Base-by-base conservation (phyloP, 2,113 vertebrate species). In the Cathartes aura region DNA sequence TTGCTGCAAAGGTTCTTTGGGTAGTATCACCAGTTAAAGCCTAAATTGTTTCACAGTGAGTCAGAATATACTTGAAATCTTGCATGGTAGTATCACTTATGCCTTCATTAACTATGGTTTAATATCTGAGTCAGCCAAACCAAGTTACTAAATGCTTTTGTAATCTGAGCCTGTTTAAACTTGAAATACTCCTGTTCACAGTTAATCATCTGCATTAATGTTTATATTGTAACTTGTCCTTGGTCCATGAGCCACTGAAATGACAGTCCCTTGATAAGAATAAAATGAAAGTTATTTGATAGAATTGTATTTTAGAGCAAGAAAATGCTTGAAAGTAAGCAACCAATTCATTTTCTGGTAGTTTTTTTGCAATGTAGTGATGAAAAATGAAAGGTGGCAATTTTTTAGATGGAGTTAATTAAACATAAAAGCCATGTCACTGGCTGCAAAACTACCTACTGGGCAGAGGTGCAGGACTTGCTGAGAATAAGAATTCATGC, bases 131-230 rank as follows among this genome's bases (percentile, higher is more conserved):
- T 84, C 84, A 92, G 58, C 32, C 59, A 60, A 59, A 87, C 80
- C 47, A 43, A 68, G 81, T 93, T 94, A 48, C 73, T 94, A 72
- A 92, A 82, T 45, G 56, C 93, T 92, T 82, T 91, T 94, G 96
- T 95, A 96, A 95, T 91, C 84, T 80, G 89, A 96, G 43, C 95
- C 76, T 95, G 87, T 94, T 94, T 91, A 93, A 96, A 95, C 95
- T 95, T 3, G 45, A 91, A 91, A 60, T 68, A 58, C 34, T 95
- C 24, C 59, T 64, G 91, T 91, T 84, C 68, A 32, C 6, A 2
- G 76, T 95, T 97, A 97, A 93, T 97, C 86, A 93, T 93, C 92
- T 96, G 76, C 48, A 5, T 87, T 89, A 60, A 64, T 95, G 40
- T 96, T 97, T 97, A 91, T 32, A 89, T 79, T 97, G 83, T 68